A percentile compares a stretch with the other conserved stretches of the same genome.
phyloP scores from a whole-genome alignment of 2,113 vertebrate species.

The Indicator indicator region DNA sequence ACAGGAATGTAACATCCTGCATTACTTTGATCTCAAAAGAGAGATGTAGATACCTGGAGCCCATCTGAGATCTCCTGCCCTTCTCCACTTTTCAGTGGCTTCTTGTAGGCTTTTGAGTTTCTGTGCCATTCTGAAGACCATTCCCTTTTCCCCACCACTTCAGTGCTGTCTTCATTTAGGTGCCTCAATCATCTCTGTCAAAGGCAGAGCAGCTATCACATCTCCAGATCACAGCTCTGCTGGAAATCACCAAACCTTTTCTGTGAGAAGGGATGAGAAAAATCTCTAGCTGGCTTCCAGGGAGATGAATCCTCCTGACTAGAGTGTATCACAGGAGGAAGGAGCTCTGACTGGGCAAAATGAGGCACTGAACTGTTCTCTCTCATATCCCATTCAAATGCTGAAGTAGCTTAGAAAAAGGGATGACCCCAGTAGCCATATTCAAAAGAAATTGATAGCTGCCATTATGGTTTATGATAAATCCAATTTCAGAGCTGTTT shows the following conservation, averaged over 20 bases:
- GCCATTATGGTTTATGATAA: slow-evolving; percentile 9
- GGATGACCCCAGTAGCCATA: background rate
- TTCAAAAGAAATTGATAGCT: slow-evolving; percentile 15
- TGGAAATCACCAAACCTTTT: background rate
- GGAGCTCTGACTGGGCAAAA: background rate
- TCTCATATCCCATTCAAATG: background rate
- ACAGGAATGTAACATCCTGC: background rate
- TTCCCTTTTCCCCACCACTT: background rate
- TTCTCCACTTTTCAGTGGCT: background rate
- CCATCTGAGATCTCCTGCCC: background rate
- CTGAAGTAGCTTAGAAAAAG: background rate
- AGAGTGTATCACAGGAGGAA: background rate
- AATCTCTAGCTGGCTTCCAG: background rate
- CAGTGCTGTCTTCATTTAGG: background rate
- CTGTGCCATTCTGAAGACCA: background rate
- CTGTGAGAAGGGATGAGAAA: background rate
- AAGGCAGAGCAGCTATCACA: background rate
- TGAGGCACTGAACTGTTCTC: background rate
- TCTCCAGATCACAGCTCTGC: background rate
- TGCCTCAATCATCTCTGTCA: background rate
- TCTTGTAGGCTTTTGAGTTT: background rate
- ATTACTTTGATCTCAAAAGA: background rate
- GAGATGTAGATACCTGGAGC: background rate
- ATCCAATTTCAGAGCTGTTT: background rate
- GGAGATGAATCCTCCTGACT: background rate